Percentiles rank a stretch among this genome's conserved stretches.
Evolutionary conservation across 2,888 invertebrate genomes (phyloP).

Genomic region (Pseudanteris insignis): DNA sequence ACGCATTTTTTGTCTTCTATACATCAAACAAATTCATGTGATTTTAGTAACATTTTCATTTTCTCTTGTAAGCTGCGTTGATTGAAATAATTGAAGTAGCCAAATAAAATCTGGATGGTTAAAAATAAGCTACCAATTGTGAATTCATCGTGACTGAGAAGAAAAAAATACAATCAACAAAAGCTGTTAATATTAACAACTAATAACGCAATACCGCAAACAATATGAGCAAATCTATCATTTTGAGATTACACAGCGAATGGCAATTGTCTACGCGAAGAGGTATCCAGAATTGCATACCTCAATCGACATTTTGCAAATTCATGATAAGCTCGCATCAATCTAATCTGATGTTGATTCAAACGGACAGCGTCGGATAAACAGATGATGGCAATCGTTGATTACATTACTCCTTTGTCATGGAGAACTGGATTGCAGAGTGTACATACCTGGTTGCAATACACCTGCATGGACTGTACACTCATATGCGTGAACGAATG

Average conservation of each 20-base stretch:
- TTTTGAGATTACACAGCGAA: too few relatives aligned
- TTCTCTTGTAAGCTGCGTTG: too few relatives aligned
- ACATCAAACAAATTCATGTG: too few relatives aligned
- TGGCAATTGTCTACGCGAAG: slow-evolving; percentile 22
- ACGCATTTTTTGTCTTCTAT: too few relatives aligned
- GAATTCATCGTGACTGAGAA: too few relatives aligned
- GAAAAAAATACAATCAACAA: too few relatives aligned
- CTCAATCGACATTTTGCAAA: slow-evolving; percentile 44
- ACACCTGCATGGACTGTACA: slow-evolving; percentile 36
- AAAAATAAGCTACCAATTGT: too few relatives aligned
- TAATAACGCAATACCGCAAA: slow-evolving; percentile 11
- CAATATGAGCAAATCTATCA: slow-evolving; percentile 27
- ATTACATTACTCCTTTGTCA: slow-evolving; percentile 47
- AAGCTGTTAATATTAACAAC: slow-evolving; percentile 10
- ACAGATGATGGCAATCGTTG: slow-evolving; percentile 47
- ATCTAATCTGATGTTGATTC: slow-evolving; percentile 47
- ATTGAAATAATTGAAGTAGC: too few relatives aligned
- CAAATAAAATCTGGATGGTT: too few relatives aligned
- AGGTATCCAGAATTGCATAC: slow-evolving; percentile 24
- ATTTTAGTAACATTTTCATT: too few relatives aligned
- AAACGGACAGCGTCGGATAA: slow-evolving; percentile 52
- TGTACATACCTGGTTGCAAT: slow-evolving; percentile 23
- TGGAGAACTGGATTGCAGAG: slow-evolving; percentile 17
- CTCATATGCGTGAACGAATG: slow-evolving; percentile 45
- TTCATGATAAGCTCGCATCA: slow-evolving; percentile 41